Evolutionary conservation across 2,888 invertebrate species (phyloP).

Genomic region (Pristionchus fissidentatus): DNA sequence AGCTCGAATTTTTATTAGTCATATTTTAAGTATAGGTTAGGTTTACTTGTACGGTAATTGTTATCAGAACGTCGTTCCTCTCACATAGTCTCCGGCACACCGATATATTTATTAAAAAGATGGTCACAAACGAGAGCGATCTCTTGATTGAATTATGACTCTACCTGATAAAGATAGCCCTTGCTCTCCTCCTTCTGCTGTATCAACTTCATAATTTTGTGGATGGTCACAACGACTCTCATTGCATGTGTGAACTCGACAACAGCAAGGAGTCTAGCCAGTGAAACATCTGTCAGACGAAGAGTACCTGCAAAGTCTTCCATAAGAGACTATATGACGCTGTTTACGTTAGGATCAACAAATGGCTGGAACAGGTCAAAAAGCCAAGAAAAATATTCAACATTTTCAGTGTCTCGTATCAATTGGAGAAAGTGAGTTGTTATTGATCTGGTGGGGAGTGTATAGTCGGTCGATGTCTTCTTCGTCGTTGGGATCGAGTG

Average conservation of each 20-base stretch:
- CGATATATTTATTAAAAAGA: too few relatives aligned
- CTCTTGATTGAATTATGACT: too few relatives aligned
- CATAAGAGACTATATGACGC: neutral
- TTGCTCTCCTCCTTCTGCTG: conserved; percentile 57
- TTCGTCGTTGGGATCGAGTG: too few relatives aligned
- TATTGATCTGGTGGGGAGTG: neutral
- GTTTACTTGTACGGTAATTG: too few relatives aligned
- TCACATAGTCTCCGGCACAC: too few relatives aligned
- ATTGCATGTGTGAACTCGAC: neutral
- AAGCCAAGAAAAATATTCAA: neutral
- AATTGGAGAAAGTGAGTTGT: too few relatives aligned
- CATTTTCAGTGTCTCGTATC: neutral
- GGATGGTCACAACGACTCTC: conserved; percentile 65
- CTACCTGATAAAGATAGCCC: conserved; percentile 68
- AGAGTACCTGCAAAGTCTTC: conserved; percentile 65
- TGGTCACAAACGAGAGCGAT: too few relatives aligned
- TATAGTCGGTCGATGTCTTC: neutral
- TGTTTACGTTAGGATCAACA: neutral
- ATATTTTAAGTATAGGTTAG: too few relatives aligned
- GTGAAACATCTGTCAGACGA: conserved; percentile 68
- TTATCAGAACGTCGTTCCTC: too few relatives aligned
- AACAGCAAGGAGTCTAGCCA: conserved; percentile 49
- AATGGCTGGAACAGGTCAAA: too few relatives aligned
- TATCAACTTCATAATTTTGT: conserved; percentile 59
- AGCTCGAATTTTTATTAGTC: too few relatives aligned